Evolutionary conservation across 1,140 invertebrate species (phyloP), one percentile per base, ranked within the genome.

Genomic region (Aphaenogaster ashmeadi): DNA sequence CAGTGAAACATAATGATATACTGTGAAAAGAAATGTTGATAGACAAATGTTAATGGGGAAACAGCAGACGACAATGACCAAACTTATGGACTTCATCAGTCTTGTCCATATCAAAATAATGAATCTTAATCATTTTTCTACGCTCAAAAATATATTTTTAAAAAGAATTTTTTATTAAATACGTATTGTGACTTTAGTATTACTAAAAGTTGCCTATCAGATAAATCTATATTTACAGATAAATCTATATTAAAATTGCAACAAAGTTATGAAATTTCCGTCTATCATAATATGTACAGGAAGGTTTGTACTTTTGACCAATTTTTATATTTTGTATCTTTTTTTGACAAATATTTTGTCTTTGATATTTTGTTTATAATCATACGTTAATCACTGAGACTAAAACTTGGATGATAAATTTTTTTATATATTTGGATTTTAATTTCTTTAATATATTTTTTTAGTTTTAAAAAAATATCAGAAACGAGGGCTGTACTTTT

Each of bases 71-170:
- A 50, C n/a, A 69, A 50, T 72, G 8, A 36, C 38, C 52, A 74
- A 74, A 54, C 11, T 38, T 74, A 27, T 9, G 3, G 33, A 54
- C 8, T 72, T 72, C 2, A 6, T 38, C 18, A 52, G 13, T 33
- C 15, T 74, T 56, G 36, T 74, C n/a, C n/a, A 62, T 44, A 38
- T 79, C n/a, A 71, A 78, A 69, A 47, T 72, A 44, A 77, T 41
- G 67, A 75, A 52, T 33, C 18, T 44, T 78, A 18, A 50, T 71
- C 33, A 69, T 83, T 83, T 64, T 21, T 44, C n/a, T 47, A 60
- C 41, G n/a, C 13, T 33, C 13, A 64, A 27, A 52, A 71, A 8
- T 44, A 1, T 36, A 27, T 71, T 64, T 47, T 79, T 66, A 84
- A 72, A 47, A 33, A 13, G 44, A 64, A 66, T 27, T 36, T 47